phyloP scores from a whole-genome alignment of 2,888 invertebrate species.

The Drosophila incognita region DNA sequence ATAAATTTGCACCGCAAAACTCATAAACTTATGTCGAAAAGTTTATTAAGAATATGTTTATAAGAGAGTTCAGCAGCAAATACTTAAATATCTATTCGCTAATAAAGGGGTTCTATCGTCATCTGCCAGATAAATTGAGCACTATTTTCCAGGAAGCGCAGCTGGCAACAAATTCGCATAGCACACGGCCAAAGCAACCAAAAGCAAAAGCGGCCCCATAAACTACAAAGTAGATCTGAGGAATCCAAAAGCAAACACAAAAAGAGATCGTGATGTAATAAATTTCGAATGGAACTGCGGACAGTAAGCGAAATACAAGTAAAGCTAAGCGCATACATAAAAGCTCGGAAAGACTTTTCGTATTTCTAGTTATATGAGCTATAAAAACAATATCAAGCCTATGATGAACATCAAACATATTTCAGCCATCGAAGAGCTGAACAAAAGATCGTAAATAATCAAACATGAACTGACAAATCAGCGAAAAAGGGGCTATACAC shows the following conservation, averaged over 20 bases:
- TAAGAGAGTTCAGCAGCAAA: constrained; percentile 18
- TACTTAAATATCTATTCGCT: constrained; percentile 16
- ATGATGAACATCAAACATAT: constrained; percentile 54
- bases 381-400: constrained; percentile 45
- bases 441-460: constrained; percentile 70
- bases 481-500: constrained; percentile 40
- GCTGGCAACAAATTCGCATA: constrained; percentile 65
- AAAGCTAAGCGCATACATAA: constrained; percentile 18
- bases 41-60: constrained; percentile 53
- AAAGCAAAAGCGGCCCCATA: constrained; percentile 52
- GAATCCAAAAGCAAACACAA: constrained; percentile 54
- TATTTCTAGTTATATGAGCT: constrained; percentile 36
- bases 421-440: constrained; percentile 47
- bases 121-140: constrained; percentile 41
- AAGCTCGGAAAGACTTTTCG: constrained; percentile 30
- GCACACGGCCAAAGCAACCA: constrained; percentile 26
- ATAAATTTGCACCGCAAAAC: constrained; percentile 64
- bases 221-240: constrained; percentile 66
- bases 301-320: constrained; percentile 34
- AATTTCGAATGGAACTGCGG: constrained; percentile 63
- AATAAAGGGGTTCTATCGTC: constrained; percentile 38
- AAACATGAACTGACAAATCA: constrained; percentile 69
- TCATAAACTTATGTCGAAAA: constrained; percentile 67
- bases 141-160: constrained; percentile 71
- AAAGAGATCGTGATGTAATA: constrained; percentile 71